Evolutionary conservation across 2,888 invertebrate genomes (phyloP).

Genomic region (Dilophus febrilis): DNA sequence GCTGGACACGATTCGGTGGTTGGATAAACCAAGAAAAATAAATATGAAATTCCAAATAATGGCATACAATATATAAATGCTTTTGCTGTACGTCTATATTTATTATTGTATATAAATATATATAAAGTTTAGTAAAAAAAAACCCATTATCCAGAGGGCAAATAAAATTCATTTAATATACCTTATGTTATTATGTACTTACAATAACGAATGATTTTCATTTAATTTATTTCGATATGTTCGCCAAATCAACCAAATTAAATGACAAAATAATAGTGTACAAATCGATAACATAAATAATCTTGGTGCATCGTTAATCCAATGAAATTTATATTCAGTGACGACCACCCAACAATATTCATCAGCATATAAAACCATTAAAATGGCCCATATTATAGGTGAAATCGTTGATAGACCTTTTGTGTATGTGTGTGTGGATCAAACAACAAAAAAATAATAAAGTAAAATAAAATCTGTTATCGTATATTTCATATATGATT

Average conservation of each 20-base stretch:
- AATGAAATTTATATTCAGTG: constrained; percentile 35
- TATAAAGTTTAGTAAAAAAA: no score
- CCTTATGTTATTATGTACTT: constrained; percentile 1
- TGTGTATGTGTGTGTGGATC: no score
- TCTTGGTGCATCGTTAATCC: constrained; percentile 42
- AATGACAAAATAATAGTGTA: constrained; percentile 40
- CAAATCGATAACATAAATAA: constrained; percentile 40
- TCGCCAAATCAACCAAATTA: constrained; percentile 43
- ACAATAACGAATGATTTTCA: constrained; percentile 10
- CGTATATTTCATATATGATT: no score
- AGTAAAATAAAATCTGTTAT: no score
- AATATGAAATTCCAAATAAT: constrained; percentile 49
- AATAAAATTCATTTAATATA: no score
- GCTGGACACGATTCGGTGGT: constrained; percentile 32
- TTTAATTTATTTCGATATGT: constrained; percentile 34
- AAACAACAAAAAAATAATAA: no score
- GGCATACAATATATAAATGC: constrained; percentile 51
- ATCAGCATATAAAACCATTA: constrained; percentile 34
- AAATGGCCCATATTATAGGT: constrained; percentile 36
- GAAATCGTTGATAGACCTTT: constrained; percentile 33
- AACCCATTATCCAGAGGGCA: no score
- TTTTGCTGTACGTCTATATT: constrained; percentile 42
- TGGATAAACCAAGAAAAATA: constrained; percentile 40
- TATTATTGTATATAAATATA: no score
- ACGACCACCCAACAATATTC: constrained; percentile 46